phyloP scores from a whole-genome alignment of 1,140 invertebrate species.

The Bombus huntii region DNA sequence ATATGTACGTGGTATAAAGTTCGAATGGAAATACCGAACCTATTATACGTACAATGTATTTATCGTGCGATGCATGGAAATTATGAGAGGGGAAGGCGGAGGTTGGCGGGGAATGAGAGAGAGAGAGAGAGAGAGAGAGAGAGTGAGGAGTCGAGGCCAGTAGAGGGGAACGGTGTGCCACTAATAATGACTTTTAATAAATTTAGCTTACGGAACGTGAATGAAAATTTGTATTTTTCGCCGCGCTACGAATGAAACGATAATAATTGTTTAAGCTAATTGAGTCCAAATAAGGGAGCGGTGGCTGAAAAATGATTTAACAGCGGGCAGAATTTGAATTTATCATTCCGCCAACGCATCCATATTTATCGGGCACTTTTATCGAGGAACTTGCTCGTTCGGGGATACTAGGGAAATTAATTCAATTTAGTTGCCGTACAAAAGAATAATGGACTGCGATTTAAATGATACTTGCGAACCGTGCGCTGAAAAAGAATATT shows the following conservation, averaged over 20 bases:
- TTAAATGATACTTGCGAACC: slow-evolving; percentile 14
- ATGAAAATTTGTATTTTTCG: slow-evolving; percentile 42
- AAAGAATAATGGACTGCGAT: slow-evolving; percentile 47
- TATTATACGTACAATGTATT: slow-evolving; percentile 2
- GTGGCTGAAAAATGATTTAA: slow-evolving; percentile 37
- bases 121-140: no score
- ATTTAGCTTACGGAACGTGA: background rate
- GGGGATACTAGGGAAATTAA: slow-evolving; percentile 37
- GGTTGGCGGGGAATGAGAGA: background rate
- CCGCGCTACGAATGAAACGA: slow-evolving; percentile 17
- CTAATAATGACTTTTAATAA: slow-evolving; percentile 36
- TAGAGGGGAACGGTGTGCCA: background rate
- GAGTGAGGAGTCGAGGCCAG: background rate
- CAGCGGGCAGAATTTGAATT: slow-evolving; percentile 37
- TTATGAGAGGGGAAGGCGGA: background rate
- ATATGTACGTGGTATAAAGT: background rate
- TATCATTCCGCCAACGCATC: slow-evolving; percentile 41
- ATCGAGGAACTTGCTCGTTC: slow-evolving; percentile 41
- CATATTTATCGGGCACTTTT: slow-evolving; percentile 50
- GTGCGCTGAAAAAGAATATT: slow-evolving; percentile 1
- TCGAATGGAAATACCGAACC: background rate
- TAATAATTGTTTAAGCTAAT: slow-evolving; percentile 49
- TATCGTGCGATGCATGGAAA: background rate
- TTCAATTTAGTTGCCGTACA: slow-evolving; percentile 44
- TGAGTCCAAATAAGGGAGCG: slow-evolving; percentile 33